These are phyloP conservation scores for Drosophila phalerata DNA, from an alignment of 2,888 invertebrate genomes.

Conservation along the genomic window DNA sequence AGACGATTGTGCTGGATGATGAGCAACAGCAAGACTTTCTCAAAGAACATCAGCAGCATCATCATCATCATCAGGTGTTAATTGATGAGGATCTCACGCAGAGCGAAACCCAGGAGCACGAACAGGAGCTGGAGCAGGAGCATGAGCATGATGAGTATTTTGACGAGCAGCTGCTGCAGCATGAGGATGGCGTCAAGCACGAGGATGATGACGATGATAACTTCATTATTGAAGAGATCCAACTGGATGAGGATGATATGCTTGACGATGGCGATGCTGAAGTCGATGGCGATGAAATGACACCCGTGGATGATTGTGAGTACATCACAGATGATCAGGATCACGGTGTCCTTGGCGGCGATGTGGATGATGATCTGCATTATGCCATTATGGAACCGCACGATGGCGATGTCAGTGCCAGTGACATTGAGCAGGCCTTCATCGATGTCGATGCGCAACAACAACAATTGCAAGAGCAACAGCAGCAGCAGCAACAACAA, in stretches of 20 bases:
- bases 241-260: slow-evolving; percentile 82
- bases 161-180: slow-evolving; percentile 69
- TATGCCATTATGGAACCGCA: slow-evolving; percentile 79
- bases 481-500: slow-evolving; percentile 44
- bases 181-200: slow-evolving; percentile 66
- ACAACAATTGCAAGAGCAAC: slow-evolving; percentile 33
- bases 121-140: slow-evolving; percentile 41
- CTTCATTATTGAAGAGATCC: slow-evolving; percentile 83
- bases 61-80: slow-evolving; percentile 73
- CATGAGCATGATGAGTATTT: slow-evolving; percentile 60
- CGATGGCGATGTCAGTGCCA: slow-evolving; percentile 70
- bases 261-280: slow-evolving; percentile 74
- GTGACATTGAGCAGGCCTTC: slow-evolving; percentile 74
- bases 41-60: slow-evolving; percentile 63
- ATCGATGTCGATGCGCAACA: slow-evolving; percentile 59
- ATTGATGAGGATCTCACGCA: slow-evolving; percentile 82
- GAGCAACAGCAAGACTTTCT: slow-evolving; percentile 77
- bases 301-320: slow-evolving; percentile 75
- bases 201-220: slow-evolving; percentile 79
- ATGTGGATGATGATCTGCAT: slow-evolving; percentile 76
- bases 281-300: slow-evolving; percentile 64
- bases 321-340: slow-evolving; percentile 72
- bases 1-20: slow-evolving; percentile 82
- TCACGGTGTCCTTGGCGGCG: slow-evolving; percentile 62
- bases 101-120: slow-evolving; percentile 68